phyloP scores from a whole-genome alignment of 2,888 invertebrate species.

The Drosophila trichaetosa region DNA sequence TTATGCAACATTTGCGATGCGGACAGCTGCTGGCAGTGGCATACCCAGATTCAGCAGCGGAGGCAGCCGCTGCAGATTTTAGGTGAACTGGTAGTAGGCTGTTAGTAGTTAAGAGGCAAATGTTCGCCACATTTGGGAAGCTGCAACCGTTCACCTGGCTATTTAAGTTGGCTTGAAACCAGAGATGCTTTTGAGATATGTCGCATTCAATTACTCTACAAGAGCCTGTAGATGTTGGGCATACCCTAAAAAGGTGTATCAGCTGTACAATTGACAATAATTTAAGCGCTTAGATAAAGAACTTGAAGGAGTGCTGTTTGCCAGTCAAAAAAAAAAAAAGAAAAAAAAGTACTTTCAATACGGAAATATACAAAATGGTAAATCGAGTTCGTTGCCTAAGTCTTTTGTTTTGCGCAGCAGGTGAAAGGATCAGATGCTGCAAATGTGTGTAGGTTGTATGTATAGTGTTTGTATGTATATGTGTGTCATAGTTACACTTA shows the following conservation, averaged over 20 bases:
- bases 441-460: slow-evolving; percentile 9
- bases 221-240: slow-evolving; percentile 20
- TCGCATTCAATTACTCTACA: slow-evolving; percentile 66
- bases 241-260: slow-evolving; percentile 56
- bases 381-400: slow-evolving; percentile 73
- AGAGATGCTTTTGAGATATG: slow-evolving; percentile 62
- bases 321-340: slow-evolving; percentile 7
- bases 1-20: slow-evolving; percentile 65
- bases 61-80: slow-evolving; percentile 14
- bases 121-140: slow-evolving; percentile 73
- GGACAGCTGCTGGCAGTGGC: slow-evolving; percentile 62
- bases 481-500: slow-evolving; percentile 37
- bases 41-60: slow-evolving; percentile 7
- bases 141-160: slow-evolving; percentile 58
- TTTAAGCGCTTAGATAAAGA: slow-evolving; percentile 58
- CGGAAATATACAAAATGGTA: slow-evolving; percentile 56
- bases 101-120: slow-evolving; percentile 41
- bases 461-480: slow-evolving; percentile 6
- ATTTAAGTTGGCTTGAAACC: slow-evolving; percentile 40
- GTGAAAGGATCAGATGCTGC: slow-evolving; percentile 65
- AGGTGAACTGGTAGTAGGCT: slow-evolving; percentile 26
- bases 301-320: slow-evolving; percentile 61
- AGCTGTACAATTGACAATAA: slow-evolving; percentile 46
- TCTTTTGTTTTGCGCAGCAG: slow-evolving; percentile 73
- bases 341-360: slow-evolving; percentile 59